Evolutionary conservation across 2,797 vertebrate genomes (phyloP).

Genomic region (Serranus cabrilla): DNA sequence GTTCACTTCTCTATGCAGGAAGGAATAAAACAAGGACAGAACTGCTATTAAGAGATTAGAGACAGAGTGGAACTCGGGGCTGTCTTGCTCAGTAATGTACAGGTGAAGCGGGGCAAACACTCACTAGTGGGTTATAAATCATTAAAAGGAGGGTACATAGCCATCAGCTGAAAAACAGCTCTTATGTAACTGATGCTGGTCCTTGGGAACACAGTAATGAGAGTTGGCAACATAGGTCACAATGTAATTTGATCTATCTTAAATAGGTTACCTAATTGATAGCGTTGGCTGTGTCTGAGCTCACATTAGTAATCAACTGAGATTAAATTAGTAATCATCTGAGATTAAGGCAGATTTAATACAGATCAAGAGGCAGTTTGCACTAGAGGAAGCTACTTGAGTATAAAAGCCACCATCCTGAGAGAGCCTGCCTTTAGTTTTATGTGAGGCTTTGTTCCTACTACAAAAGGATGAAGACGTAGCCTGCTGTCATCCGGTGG

Average conservation of each 20-base stretch:
- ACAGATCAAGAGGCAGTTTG: slow-evolving; percentile 37
- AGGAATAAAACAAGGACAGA: slow-evolving; percentile 37
- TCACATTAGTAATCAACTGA: slow-evolving; percentile 48
- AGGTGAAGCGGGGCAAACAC: slow-evolving; percentile 39
- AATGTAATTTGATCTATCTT: slow-evolving; percentile 43
- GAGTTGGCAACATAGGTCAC: slow-evolving; percentile 48
- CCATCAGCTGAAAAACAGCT: slow-evolving; percentile 51
- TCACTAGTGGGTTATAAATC: slow-evolving; percentile 46
- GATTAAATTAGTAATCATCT: slow-evolving; percentile 53
- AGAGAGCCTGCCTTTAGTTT: slow-evolving; percentile 29
- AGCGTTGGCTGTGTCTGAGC: slow-evolving; percentile 27
- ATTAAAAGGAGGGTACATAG: slow-evolving; percentile 56
- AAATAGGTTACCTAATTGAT: slow-evolving; percentile 56
- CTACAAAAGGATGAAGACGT: slow-evolving; percentile 32
- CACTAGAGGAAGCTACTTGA: slow-evolving; percentile 6
- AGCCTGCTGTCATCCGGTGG: slow-evolving; percentile 29
- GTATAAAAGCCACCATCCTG: slow-evolving; percentile 22
- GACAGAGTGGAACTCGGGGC: slow-evolving; percentile 30
- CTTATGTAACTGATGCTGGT: slow-evolving; percentile 54
- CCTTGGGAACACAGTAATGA: slow-evolving; percentile 43
- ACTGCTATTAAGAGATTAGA: slow-evolving; percentile 42
- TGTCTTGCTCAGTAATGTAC: slow-evolving; percentile 17
- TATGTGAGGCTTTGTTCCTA: slow-evolving; percentile 28
- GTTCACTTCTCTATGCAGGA: slow-evolving; percentile 27
- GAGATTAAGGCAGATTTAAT: slow-evolving; percentile 56